Evolutionary conservation across 1,140 invertebrate genomes (phyloP).

Genomic region (Hyposmocoma kahamanoa): DNA sequence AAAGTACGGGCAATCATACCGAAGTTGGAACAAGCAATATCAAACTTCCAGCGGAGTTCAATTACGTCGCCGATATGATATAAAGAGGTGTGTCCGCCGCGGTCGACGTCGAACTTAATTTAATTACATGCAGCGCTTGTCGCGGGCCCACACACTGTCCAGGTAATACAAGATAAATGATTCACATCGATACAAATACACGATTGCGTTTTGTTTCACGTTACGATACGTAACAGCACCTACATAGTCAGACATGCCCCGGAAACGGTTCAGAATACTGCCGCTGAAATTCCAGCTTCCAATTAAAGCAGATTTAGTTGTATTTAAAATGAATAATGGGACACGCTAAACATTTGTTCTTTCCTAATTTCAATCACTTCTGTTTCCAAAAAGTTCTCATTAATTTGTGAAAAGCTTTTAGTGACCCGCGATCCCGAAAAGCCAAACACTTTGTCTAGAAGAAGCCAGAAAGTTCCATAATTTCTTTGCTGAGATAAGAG

Average conservation of each 20-base stretch:
- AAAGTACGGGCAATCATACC: neutral
- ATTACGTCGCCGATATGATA: conserved; percentile 57
- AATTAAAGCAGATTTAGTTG: too few species aligned
- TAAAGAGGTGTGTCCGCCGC: conserved; percentile 48
- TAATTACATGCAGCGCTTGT: conserved; percentile 61
- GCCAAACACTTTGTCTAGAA: conserved; percentile 70
- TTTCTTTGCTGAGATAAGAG: conserved; percentile 71
- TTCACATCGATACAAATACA: conserved; percentile 35
- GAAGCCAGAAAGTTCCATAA: conserved; percentile 70
- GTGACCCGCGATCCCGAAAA: conserved; percentile 55
- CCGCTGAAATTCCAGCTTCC: too few species aligned
- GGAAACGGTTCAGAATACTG: too few species aligned
- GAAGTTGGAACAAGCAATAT: conserved; percentile 2
- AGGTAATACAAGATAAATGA: conserved; percentile 65
- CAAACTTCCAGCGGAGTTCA: conserved; percentile 14
- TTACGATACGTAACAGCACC: too few species aligned
- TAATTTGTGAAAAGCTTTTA: conserved; percentile 56
- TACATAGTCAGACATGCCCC: too few species aligned
- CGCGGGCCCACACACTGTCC: conserved; percentile 58
- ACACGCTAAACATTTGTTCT: neutral
- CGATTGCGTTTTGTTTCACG: conserved; percentile 4
- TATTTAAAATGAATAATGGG: conserved; percentile 1
- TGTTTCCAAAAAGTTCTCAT: conserved; percentile 32
- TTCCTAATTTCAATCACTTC: conserved; percentile 3
- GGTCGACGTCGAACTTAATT: conserved; percentile 53